Conservation (phyloP, 2,888 invertebrate genomes). For the Eutolmus rufibarbis region DNA sequence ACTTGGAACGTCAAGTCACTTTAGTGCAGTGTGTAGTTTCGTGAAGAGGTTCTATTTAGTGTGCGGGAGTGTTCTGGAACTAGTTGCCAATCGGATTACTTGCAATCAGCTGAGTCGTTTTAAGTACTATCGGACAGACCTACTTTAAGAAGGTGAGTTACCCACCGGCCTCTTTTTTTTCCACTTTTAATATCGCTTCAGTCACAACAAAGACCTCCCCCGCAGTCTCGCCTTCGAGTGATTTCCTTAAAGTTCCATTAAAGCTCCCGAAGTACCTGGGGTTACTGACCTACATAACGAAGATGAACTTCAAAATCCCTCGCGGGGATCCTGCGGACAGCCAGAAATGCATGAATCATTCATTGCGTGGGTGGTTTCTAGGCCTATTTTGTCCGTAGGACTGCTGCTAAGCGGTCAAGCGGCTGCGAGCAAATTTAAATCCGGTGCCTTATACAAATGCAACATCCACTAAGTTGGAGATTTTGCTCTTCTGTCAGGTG, state of each 20-base stretch:
- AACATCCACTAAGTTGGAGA: too few relatives aligned
- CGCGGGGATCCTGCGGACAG: not conserved
- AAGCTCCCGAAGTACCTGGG: not conserved
- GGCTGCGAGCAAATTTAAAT: too few relatives aligned
- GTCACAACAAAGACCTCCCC: not conserved
- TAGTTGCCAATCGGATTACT: not conserved
- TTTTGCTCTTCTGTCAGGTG: too few relatives aligned
- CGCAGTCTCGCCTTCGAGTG: not conserved
- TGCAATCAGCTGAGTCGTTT: not conserved
- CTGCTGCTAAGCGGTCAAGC: too few relatives aligned
- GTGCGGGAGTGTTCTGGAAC: not conserved
- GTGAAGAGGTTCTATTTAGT: not conserved
- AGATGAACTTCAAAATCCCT: slow-evolving; percentile 3
- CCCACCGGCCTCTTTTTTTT: not conserved
- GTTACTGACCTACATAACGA: not conserved
- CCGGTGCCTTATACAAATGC: too few relatives aligned
- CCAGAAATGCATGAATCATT: not conserved
- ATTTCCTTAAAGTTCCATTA: not conserved
- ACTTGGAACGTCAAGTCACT: not conserved
- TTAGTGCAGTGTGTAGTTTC: not conserved
- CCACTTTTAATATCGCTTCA: not conserved
- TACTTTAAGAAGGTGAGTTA: not conserved
- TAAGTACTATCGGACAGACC: not conserved
- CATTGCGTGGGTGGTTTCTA: not conserved
- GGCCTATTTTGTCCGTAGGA: not conserved